A percentile compares a stretch with the other conserved stretches of the same genome.
Evolutionary conservation across 2,113 vertebrate genomes (phyloP).

Genomic region (Echinops telfairi): DNA sequence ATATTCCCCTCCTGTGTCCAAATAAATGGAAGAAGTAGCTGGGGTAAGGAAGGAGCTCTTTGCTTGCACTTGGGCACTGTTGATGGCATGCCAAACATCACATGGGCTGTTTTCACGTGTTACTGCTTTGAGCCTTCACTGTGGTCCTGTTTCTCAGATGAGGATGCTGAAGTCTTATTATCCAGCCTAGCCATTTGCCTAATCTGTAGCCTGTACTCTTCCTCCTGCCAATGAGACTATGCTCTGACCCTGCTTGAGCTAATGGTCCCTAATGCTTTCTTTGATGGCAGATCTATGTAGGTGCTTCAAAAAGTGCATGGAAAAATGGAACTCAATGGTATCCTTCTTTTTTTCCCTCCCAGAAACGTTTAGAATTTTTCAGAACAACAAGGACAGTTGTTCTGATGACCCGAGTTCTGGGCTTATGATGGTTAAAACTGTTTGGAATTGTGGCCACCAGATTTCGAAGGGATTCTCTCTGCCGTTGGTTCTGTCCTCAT

Average conservation of each 20-base stretch:
- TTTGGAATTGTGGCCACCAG: neutral
- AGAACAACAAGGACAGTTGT: neutral
- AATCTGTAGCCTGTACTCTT: neutral
- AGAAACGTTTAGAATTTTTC: no score
- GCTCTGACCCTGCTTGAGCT: neutral
- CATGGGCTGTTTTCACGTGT: neutral
- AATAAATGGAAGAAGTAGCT: constrained; percentile 53
- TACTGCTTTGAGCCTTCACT: neutral
- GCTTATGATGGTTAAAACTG: neutral
- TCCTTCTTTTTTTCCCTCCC: no score
- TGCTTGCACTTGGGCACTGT: neutral
- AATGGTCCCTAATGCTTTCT: neutral
- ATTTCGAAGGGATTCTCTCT: neutral
- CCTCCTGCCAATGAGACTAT: neutral
- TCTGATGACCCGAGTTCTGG: neutral
- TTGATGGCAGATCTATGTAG: neutral
- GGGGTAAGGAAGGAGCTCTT: neutral
- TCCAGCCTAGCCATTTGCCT: neutral
- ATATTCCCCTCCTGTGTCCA: constrained; percentile 65
- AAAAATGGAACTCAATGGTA: neutral
- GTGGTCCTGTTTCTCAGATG: neutral
- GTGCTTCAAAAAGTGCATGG: no score
- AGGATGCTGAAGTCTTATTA: neutral
- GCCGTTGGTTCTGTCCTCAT: neutral
- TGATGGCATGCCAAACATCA: neutral